These are phyloP conservation scores for Leptopilina drosophilae DNA, from an alignment of 2,888 invertebrate genomes.

Conservation along the genomic window DNA sequence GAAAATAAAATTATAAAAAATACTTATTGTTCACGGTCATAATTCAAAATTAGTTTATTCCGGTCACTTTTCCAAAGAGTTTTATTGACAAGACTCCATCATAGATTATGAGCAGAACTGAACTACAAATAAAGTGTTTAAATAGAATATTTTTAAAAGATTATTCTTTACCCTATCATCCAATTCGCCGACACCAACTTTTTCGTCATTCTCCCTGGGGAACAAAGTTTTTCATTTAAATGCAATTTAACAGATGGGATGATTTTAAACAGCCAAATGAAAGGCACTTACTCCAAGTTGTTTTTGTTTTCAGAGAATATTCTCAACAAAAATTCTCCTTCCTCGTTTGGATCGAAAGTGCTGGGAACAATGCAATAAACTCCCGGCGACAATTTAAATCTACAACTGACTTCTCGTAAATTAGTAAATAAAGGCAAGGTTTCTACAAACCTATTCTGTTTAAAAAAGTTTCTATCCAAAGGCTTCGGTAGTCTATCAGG, in stretches of 20 bases:
- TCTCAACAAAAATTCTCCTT: constrained; percentile 96
- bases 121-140: no score
- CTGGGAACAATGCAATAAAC: constrained; percentile 97
- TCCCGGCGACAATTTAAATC: constrained; percentile 96
- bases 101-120: no score
- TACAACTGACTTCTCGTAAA: constrained; percentile 92
- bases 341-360: constrained; percentile 96
- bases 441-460: constrained; percentile 94
- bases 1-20: neutral
- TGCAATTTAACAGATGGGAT: no score
- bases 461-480: constrained; percentile 93
- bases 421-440: constrained; percentile 97
- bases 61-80: no score
- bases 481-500: constrained; percentile 85
- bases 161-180: constrained; percentile 83
- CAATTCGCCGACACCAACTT: constrained; percentile 89
- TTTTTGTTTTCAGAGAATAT: constrained; percentile 96
- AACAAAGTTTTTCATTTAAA: constrained; percentile 54
- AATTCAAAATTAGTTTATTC: no score
- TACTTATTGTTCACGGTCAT: no score
- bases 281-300: constrained; percentile 87
- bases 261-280: no score
- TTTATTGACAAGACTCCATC: no score
- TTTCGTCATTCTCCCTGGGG: constrained; percentile 93
- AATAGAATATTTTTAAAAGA: no score